These are phyloP conservation scores for Rhagophthalmus giganteus DNA, from an alignment of 2,888 invertebrate species.

Conservation along the genomic window DNA sequence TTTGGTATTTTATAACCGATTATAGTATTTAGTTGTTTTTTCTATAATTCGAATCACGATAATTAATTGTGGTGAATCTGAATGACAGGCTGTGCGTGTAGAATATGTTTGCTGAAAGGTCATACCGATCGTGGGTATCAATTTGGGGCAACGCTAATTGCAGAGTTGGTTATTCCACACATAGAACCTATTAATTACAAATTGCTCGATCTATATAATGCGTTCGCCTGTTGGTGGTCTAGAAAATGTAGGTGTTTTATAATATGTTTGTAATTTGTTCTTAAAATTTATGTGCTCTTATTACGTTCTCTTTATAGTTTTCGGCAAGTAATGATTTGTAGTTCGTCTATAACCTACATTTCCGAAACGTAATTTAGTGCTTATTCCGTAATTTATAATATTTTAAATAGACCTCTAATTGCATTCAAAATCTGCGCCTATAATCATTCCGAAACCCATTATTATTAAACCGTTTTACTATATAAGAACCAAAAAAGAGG, in stretches of 20 bases:
- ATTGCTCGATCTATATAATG: constrained; percentile 25
- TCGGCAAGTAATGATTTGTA: not conserved
- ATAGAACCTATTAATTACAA: constrained; percentile 27
- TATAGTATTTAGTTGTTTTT: constrained; percentile 4
- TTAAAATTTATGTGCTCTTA: constrained; percentile 1
- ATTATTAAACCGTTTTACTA: constrained; percentile 27
- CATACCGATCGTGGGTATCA: constrained; percentile 22
- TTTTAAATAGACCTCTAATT: not conserved
- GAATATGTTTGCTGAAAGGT: constrained; percentile 19
- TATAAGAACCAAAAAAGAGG: constrained; percentile 25
- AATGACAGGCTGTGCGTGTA: constrained; percentile 23
- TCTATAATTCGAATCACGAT: constrained; percentile 19
- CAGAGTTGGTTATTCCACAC: constrained; percentile 22
- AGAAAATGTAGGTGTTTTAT: constrained; percentile 11
- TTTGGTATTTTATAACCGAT: no score
- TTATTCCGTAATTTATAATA: not conserved
- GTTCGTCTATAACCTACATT: not conserved
- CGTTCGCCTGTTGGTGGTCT: constrained; percentile 21
- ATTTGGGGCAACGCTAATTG: constrained; percentile 24
- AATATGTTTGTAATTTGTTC: constrained; percentile 4
- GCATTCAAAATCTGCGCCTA: constrained; percentile 6
- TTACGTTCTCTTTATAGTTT: not conserved
- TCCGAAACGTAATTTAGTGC: not conserved
- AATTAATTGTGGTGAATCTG: constrained; percentile 21
- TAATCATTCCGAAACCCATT: constrained; percentile 23